Evolutionary conservation across 2,888 invertebrate species (phyloP), one percentile per base, ranked within the genome.

Genomic region (Hydroisotoma schaefferi): DNA sequence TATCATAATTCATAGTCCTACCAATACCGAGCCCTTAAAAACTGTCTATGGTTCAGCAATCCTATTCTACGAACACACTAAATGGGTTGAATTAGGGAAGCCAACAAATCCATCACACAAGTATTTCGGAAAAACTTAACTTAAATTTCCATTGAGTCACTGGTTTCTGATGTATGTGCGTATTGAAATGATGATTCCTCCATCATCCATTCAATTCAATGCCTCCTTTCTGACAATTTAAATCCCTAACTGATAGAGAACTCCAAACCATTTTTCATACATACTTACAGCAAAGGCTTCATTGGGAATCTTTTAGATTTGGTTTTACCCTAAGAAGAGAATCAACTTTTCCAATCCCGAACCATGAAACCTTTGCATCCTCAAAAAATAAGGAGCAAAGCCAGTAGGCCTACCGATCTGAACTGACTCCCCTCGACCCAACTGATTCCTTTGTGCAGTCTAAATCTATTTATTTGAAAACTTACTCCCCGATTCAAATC

Each of bases 211-310:
- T 33, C 6, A 10, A 33, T 33, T 33, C 33, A 33, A 40, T 15
- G n/a, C n/a, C n/a, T 18, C 40, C 5, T 18, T 10, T 40, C 40
- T 18, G 40, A 8, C 40, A 33, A 33, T 33, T 40, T 40, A 8
- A 15, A 40, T 18, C n/a, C 40, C 40, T 40, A 40, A 15, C 40
- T 40, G n/a, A 8, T 18, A 40, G 40, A 4, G 40, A 20, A 40
- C 15, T 15, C 20, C 40, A 40, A 40, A 20, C n/a, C 40, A 40
- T 40, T 40, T 40, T 40, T 33, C 33, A 33, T 40, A 40, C 20
- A 40, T 40, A 40, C 15, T 4, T 40, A 40, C 20, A 23, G 20
- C 46, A 46, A 46, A 46, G 46, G 22, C 46, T 46, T 46, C 46
- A 46, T 46, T 46, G 46, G 25, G 46, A 46, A 46, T 46, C 46